Evolutionary conservation across 2,113 vertebrate species (phyloP), one percentile per base, ranked within the genome.

Genomic region (Xiphophorus couchianus): DNA sequence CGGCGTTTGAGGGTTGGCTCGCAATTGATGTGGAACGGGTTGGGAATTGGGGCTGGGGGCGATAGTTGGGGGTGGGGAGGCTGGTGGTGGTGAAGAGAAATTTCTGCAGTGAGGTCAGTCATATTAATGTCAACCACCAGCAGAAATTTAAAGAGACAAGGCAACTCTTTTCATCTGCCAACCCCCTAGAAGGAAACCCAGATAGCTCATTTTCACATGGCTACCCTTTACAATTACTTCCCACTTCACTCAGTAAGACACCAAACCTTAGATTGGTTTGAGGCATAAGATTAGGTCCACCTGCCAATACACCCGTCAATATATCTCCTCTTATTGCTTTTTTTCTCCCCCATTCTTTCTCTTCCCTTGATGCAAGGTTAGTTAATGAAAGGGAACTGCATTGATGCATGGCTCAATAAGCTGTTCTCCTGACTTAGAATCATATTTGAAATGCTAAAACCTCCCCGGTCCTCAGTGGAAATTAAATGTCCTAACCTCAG

Each of bases 271-370:
- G 76, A 86, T 84, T 74, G 86, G 87, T 81, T 75, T 70, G 54
- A 80, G 78, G 75, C 77, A 72, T 42, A 58, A 82, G 77, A 92
- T 89, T 88, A 90, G 86, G 63, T 76, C 25, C 77, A 84, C 83
- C 88, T 90, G 91, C 76, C 92, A 89, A 93, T 93, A 90, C 14
- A 7, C 44, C 35, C 60, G 13, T 91, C 90, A 83, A 92, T 92
- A 90, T 71, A 84, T 88, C 83, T 73, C 29, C 77, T 66, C 77
- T 82, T 81, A 90, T 88, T 88, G 87, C 74, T 42, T 88, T 80
- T 86, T 84, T 17, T 17, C 44, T 6, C 44, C 44, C 44, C 44
- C 75, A 31, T 69, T 75, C 76, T 66, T 39, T 75, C 71, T 27
- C 74, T 60, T 64, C 73, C 74, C 78, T 69, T 79, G 82, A 89